Conservation (phyloP, 2,113 vertebrate species). For the Bufo gargarizans region DNA sequence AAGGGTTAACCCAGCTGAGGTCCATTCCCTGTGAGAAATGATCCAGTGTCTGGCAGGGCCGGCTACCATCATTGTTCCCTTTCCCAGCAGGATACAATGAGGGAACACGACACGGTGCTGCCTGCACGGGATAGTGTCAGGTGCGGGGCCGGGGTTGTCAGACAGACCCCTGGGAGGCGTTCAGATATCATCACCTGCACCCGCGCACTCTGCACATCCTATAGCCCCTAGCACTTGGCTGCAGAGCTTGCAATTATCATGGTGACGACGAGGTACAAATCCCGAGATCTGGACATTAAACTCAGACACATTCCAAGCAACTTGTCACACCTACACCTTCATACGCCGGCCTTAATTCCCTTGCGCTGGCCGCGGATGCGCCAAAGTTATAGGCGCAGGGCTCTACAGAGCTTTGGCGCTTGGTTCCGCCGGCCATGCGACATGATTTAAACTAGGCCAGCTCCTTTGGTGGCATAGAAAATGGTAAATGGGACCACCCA, state of each 20-base stretch:
- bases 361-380: no score
- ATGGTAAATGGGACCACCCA: no score
- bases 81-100: slow-evolving; percentile 10
- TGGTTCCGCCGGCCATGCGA: no score
- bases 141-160: background rate
- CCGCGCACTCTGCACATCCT: background rate
- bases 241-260: background rate
- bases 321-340: no score
- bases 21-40: background rate
- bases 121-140: background rate
- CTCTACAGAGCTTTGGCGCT: no score
- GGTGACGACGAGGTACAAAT: background rate
- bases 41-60: background rate
- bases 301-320: no score
- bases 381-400: no score
- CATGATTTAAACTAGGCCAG: no score
- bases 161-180: background rate
- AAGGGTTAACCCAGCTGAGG: background rate
- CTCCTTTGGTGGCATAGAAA: no score
- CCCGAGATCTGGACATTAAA: no score
- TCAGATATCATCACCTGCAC: no score
- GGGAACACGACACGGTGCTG: background rate
- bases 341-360: no score
- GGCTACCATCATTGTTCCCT: background rate
- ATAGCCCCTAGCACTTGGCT: background rate